Evolutionary conservation across 2,113 vertebrate species (phyloP), one percentile per base, ranked within the genome.

Genomic region (Alectura lathami): DNA sequence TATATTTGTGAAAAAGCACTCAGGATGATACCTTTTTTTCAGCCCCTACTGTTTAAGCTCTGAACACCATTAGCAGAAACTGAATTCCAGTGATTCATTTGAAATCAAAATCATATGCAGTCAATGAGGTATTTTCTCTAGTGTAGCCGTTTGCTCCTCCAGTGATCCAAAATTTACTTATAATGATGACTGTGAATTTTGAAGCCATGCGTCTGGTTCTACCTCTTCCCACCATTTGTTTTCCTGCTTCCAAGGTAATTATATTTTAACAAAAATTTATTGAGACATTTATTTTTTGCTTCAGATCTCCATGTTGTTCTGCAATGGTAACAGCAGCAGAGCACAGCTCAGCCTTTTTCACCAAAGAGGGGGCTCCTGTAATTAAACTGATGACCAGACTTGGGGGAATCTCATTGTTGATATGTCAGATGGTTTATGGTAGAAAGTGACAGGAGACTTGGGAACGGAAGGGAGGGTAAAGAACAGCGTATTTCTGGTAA

Each of bases 261-360:
- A 91, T 36, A 83, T 97, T 97, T 97, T 97, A 96, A 97, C 96
- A 97, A 97, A 98, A 98, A 98, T 96, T 95, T 98, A 98, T 98
- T 96, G 94, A 96, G 96, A 97, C 97, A 98, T 98, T 96, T 97
- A 96, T 5, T 97, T 98, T 98, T 97, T 86, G 77, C 97, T 97
- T 97, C 96, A 96, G 91, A 97, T 96, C 86, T 96, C 95, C 95
- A 90, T 96, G 96, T 97, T 95, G 97, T 93, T 93, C 94, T 93
- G 73, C 12, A 54, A 88, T 84, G 67, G 5, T 67, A 93, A 91
- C 59, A 87, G 83, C 11, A 1, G 81, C n/a, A 4, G 79, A 86
- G 93, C 74, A 20, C 51, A 29, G 69, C 83, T 56, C 88, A 70
- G 74, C 32, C 81, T 26, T 89, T 92, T 87, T 87, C 79, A 77